phyloP scores from a whole-genome alignment of 2,797 vertebrate species.

The Alectoris magna region DNA sequence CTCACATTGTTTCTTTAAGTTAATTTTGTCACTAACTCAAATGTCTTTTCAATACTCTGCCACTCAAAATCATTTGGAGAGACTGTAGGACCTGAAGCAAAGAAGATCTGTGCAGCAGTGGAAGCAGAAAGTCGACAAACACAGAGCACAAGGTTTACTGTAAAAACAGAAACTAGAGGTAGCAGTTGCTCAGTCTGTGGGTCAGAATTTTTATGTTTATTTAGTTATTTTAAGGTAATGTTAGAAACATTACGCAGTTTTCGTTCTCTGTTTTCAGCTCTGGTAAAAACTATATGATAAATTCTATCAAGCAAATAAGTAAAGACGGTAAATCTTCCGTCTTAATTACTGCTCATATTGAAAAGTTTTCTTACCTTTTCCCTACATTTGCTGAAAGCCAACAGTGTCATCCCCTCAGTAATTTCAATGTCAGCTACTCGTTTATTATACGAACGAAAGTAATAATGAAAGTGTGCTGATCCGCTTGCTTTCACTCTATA shows the following conservation, averaged over 20 bases:
- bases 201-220: not conserved
- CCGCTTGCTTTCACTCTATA: slow-evolving; percentile 75
- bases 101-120: not conserved
- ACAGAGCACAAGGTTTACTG: rapidly evolving
- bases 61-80: not conserved
- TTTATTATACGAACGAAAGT: slow-evolving; percentile 74
- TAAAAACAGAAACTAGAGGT: not conserved
- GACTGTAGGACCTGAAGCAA: not conserved
- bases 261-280: not conserved
- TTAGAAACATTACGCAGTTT: slow-evolving; percentile 8
- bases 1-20: slow-evolving; percentile 19
- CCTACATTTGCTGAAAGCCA: slow-evolving; percentile 62
- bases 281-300: slow-evolving; percentile 20
- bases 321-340: slow-evolving; percentile 44
- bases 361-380: slow-evolving; percentile 79
- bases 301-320: slow-evolving; percentile 63
- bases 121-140: slow-evolving; percentile 17
- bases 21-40: slow-evolving; percentile 20
- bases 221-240: slow-evolving; percentile 41
- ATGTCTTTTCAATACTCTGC: not conserved
- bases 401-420: slow-evolving; percentile 74
- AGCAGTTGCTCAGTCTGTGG: not conserved
- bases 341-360: slow-evolving; percentile 58
- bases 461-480: slow-evolving; percentile 77
- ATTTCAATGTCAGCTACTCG: slow-evolving; percentile 77